A percentile compares a stretch with the other conserved stretches of the same genome.
These are phyloP conservation scores for Drosophila borborema DNA, from an alignment of 2,888 invertebrate species.

Conservation along the genomic window DNA sequence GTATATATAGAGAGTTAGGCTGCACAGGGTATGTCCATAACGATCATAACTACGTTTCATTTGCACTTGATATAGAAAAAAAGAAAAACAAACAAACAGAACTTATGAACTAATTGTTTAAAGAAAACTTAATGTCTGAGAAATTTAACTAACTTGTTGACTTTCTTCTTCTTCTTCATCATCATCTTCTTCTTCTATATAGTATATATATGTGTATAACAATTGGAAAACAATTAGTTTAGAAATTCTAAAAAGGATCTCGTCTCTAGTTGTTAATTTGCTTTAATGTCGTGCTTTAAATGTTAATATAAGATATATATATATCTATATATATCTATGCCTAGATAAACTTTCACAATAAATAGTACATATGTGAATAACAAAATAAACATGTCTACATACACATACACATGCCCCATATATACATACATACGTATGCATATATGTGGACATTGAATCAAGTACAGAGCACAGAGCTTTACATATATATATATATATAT, in stretches of 20 bases:
- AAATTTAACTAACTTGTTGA: slow-evolving; percentile 7
- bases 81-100: slow-evolving; percentile 52
- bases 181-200: not conserved
- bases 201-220: slow-evolving; percentile 26
- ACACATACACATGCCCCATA: not conserved
- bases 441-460: slow-evolving; percentile 2
- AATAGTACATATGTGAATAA: slow-evolving; percentile 4
- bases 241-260: slow-evolving; percentile 45
- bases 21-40: slow-evolving; percentile 38
- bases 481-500: not conserved
- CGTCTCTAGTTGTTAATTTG: slow-evolving; percentile 17
- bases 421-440: not conserved
- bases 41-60: slow-evolving; percentile 14
- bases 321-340: slow-evolving; percentile 2
- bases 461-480: slow-evolving; percentile 13
- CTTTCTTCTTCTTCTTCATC: not conserved
- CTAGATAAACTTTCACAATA: slow-evolving; percentile 3
- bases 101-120: slow-evolving; percentile 62
- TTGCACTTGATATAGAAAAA: slow-evolving; percentile 37
- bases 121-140: slow-evolving; percentile 68
- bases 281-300: slow-evolving; percentile 1
- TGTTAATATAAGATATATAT: slow-evolving; percentile 7
- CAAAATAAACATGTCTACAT: slow-evolving; percentile 8
- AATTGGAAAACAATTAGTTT: slow-evolving; percentile 45
- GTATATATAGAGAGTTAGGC: not conserved